These are phyloP conservation scores for Tautogolabrus adspersus DNA, from an alignment of 2,113 vertebrate genomes.

Conservation along the genomic window DNA sequence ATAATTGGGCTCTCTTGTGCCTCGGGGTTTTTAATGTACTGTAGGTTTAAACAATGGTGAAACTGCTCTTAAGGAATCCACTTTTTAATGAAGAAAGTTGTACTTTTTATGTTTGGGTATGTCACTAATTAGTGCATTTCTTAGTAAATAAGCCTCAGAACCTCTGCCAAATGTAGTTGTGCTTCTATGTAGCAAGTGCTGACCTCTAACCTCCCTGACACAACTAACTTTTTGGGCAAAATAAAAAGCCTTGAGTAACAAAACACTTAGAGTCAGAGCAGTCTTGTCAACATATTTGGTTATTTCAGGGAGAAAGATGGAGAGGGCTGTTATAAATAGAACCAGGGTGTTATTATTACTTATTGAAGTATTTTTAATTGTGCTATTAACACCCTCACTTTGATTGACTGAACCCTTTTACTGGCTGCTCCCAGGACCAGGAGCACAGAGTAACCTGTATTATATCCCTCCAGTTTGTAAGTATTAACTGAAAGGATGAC, in stretches of 20 bases:
- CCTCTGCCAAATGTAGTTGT: neutral
- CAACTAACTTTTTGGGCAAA: neutral
- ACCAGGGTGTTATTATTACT: neutral
- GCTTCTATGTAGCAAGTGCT: neutral
- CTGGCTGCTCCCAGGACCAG: neutral
- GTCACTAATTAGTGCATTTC: neutral
- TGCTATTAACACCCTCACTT: neutral
- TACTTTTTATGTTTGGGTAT: neutral
- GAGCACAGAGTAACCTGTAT: neutral
- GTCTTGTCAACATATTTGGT: neutral
- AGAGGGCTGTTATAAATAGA: neutral
- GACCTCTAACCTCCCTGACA: slow-evolving; percentile 1
- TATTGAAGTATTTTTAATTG: neutral
- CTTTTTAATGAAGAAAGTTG: neutral
- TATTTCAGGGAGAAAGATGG: neutral
- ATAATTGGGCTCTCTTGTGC: neutral
- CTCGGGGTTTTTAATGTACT: too few species aligned
- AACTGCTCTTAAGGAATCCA: neutral
- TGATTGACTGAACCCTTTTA: neutral
- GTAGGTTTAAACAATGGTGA: neutral
- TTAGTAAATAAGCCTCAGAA: neutral
- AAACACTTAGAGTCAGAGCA: neutral
- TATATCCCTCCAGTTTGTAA: neutral
- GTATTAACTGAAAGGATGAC: slow-evolving; percentile 9
- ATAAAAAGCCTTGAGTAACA: slow-evolving; percentile 8